phyloP scores from a whole-genome alignment of 2,113 vertebrate genomes.

The Mus pahari region DNA sequence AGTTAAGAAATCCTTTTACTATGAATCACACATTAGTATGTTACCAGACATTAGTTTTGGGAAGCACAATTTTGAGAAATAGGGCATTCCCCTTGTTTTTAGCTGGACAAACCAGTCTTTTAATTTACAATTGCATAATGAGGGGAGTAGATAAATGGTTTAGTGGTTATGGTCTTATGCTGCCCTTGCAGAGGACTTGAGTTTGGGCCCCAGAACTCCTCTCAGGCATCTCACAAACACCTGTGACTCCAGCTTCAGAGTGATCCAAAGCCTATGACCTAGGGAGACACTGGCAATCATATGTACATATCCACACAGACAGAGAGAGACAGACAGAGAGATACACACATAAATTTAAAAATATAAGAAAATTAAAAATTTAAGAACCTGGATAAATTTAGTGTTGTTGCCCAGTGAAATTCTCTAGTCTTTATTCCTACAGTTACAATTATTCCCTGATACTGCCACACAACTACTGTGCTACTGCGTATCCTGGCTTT shows the following conservation, averaged over 20 bases:
- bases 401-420: neutral
- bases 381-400: constrained; percentile 15
- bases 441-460: neutral
- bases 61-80: neutral
- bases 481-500: neutral
- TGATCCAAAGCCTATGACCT: neutral
- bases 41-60: constrained; percentile 15
- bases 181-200: neutral
- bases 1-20: constrained; percentile 30
- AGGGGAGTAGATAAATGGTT: neutral
- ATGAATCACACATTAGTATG: constrained; percentile 2
- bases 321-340: neutral
- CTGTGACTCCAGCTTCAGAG: neutral
- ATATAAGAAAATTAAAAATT: neutral
- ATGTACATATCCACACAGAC: neutral
- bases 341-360: neutral
- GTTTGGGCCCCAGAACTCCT: neutral
- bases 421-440: neutral
- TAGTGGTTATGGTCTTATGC: neutral
- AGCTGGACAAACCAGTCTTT: neutral
- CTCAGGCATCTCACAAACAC: neutral
- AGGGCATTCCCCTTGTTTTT: neutral
- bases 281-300: neutral
- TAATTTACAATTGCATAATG: neutral
- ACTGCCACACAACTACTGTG: neutral